Evolutionary conservation across 1,140 invertebrate genomes (phyloP).

Genomic region (Drosophila parvula): DNA sequence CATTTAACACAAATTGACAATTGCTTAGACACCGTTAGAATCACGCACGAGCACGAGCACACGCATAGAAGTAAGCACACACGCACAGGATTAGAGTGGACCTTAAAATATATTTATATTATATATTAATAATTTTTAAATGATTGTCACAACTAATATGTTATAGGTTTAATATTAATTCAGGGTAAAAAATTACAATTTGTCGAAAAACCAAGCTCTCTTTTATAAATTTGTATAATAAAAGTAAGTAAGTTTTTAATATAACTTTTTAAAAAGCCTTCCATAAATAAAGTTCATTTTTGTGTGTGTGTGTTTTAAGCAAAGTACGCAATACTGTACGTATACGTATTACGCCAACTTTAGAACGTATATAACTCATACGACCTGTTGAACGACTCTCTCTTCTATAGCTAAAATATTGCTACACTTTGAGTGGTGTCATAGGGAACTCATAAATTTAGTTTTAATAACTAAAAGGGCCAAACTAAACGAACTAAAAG

Average conservation of each 20-base stretch:
- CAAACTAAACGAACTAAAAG: background rate
- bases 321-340: background rate
- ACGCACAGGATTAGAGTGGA: constrained; percentile 7
- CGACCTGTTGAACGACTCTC: background rate
- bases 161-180: background rate
- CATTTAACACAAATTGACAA: constrained; percentile 77
- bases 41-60: constrained; percentile 41
- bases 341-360: background rate
- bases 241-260: background rate
- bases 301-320: background rate
- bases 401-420: too few relatives aligned
- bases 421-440: background rate
- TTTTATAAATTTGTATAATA: background rate
- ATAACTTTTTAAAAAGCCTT: too few relatives aligned
- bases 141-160: background rate
- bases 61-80: constrained; percentile 1
- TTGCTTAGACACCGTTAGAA: constrained; percentile 54
- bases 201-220: background rate
- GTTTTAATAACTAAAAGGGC: background rate
- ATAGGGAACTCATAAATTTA: background rate
- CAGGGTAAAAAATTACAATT: background rate
- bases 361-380: background rate
- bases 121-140: background rate
- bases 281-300: background rate
- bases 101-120: background rate